A percentile compares a stretch with the other conserved stretches of the same genome.
phyloP scores from a whole-genome alignment of 2,888 invertebrate genomes.

The Agrenia bidenticulata region DNA sequence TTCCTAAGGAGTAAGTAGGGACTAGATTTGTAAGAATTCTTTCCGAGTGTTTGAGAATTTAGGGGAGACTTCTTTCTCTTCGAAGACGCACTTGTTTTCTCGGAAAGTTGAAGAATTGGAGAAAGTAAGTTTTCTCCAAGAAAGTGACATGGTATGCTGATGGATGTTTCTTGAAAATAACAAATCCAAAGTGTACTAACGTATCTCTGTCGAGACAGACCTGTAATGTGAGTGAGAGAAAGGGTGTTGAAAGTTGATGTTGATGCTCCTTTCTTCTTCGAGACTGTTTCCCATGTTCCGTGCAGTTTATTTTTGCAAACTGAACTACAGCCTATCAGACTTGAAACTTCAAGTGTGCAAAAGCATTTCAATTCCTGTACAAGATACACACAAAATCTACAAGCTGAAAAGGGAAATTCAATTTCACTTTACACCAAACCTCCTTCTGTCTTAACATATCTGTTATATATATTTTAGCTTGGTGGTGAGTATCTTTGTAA shows the following conservation, averaged over 20 bases:
- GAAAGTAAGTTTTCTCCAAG: no score
- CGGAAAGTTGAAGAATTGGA: no score
- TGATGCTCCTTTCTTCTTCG: not conserved
- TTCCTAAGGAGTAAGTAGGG: no score
- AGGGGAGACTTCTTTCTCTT: no score
- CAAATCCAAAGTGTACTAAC: not conserved
- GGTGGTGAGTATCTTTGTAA: no score
- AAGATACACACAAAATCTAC: no score
- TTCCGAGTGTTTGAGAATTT: no score
- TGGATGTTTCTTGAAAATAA: slow-evolving; percentile 7
- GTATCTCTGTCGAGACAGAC: not conserved
- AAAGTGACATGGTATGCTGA: slow-evolving; percentile 1
- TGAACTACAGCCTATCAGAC: not conserved
- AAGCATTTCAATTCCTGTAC: not conserved
- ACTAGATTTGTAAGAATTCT: no score
- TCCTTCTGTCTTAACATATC: not conserved
- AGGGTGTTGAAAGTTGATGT: slow-evolving; percentile 5
- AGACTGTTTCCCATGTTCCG: no score
- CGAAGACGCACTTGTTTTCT: no score
- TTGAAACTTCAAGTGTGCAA: not conserved
- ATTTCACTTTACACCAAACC: no score
- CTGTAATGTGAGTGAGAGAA: not conserved
- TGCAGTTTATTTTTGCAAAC: slow-evolving; percentile 20
- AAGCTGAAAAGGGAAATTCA: no score
- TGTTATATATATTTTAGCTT: not conserved